phyloP scores from a whole-genome alignment of 2,797 vertebrate species.

The Lagorchestes hirsutus region DNA sequence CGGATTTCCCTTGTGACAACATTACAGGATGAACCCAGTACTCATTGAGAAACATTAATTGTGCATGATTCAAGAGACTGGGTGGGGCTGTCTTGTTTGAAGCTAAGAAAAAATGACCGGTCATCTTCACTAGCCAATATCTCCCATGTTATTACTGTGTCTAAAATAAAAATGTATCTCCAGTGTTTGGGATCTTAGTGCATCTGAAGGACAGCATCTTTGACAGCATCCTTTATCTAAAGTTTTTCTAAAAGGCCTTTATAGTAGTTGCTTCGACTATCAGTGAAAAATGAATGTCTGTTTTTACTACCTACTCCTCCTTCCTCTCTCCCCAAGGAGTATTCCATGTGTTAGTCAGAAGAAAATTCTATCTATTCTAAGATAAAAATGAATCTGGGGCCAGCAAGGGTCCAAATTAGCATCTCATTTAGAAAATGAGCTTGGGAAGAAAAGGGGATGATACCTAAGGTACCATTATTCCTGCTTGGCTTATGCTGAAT shows the following conservation, averaged over 20 bases:
- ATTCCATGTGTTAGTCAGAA: constrained; percentile 44
- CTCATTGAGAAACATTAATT: constrained; percentile 42
- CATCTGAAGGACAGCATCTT: constrained; percentile 34
- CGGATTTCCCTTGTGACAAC: constrained; percentile 43
- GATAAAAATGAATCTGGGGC: constrained; percentile 47
- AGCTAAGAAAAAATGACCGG: constrained; percentile 6
- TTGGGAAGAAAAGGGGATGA: constrained; percentile 34
- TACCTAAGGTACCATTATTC: constrained; percentile 42
- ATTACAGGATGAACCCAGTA: not conserved
- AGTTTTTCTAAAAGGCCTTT: not conserved
- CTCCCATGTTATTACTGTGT: constrained; percentile 23
- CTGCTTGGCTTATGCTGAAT: constrained; percentile 51
- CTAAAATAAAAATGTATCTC: constrained; percentile 42
- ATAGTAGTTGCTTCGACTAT: not conserved
- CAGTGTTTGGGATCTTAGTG: constrained; percentile 50
- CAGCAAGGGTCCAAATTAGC: constrained; percentile 9
- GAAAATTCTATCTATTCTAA: constrained; percentile 53
- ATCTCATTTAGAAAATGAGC: constrained; percentile 50
- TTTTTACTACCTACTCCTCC: not conserved
- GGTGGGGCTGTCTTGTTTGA: constrained; percentile 39
- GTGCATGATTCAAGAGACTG: constrained; percentile 31
- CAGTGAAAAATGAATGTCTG: constrained; percentile 42
- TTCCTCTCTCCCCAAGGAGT: constrained; percentile 2
- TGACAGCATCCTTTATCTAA: constrained; percentile 54
- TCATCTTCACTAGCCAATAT: constrained; percentile 8